These are phyloP conservation scores for Centropus bengalensis DNA, from an alignment of 2,113 vertebrate species.

Conservation along the genomic window DNA sequence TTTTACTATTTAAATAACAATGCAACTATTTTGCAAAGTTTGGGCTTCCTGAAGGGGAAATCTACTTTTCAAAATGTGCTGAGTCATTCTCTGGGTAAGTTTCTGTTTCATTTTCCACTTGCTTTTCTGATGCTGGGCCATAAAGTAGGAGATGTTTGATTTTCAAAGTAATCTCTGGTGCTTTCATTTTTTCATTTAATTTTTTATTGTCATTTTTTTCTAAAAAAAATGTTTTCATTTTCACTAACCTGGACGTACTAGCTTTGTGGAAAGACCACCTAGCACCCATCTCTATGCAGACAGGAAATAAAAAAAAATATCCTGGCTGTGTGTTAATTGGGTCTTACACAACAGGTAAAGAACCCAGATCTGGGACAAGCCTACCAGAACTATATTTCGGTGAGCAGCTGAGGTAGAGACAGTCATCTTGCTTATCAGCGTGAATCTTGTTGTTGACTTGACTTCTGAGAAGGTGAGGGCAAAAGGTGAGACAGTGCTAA, in stretches of 20 bases:
- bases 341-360: too few species aligned
- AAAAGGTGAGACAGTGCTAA: not conserved
- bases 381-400: not conserved
- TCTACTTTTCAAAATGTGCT: not conserved
- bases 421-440: not conserved
- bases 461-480: not conserved
- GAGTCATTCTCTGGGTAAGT: not conserved
- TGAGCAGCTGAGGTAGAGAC: not conserved
- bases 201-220: too few species aligned
- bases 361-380: too few species aligned
- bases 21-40: not conserved
- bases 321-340: too few species aligned
- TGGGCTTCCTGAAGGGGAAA: not conserved
- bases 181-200: not conserved
- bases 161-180: not conserved
- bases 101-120: conserved; percentile 44
- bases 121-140: not conserved
- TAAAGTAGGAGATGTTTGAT: not conserved
- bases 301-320: too few species aligned
- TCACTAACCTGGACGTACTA: too few species aligned
- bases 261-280: too few species aligned
- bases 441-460: not conserved
- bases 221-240: too few species aligned
- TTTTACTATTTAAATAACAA: not conserved
- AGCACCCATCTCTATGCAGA: too few species aligned